Evolutionary conservation across 2,888 invertebrate species (phyloP).

Genomic region (Euzetes globulus): DNA sequence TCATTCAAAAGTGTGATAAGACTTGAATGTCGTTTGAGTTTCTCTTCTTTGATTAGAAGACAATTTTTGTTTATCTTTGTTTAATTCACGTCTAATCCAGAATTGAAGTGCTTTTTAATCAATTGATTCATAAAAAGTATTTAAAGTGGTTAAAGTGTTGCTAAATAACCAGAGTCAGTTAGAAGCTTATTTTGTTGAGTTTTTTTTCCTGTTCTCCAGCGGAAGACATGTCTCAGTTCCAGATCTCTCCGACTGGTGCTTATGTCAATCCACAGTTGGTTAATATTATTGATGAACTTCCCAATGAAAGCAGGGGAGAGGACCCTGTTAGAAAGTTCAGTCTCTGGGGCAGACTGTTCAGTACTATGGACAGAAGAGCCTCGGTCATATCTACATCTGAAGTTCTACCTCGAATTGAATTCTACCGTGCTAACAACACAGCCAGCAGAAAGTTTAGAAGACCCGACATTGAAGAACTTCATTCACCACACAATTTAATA

Average conservation of each 20-base stretch:
- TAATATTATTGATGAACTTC: not conserved
- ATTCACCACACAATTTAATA: not conserved
- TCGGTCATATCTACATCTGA: not conserved
- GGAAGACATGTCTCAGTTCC: conserved; percentile 5
- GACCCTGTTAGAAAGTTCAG: not conserved
- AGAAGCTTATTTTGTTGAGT: too few species aligned
- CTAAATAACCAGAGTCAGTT: not conserved
- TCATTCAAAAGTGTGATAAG: too few species aligned
- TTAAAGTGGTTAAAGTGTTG: too few species aligned
- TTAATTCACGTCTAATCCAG: not conserved
- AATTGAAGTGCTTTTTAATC: not conserved
- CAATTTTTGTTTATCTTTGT: not conserved
- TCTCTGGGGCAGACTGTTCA: not conserved
- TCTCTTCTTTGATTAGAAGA: too few species aligned
- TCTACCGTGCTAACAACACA: not conserved
- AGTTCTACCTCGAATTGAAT: not conserved
- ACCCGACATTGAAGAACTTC: conserved; percentile 11
- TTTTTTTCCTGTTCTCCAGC: not conserved
- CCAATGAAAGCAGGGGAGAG: too few species aligned
- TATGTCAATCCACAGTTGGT: conserved; percentile 13
- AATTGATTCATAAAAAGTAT: not conserved
- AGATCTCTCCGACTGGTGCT: not conserved
- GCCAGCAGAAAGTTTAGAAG: not conserved
- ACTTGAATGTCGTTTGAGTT: too few species aligned
- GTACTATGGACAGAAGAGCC: not conserved